phyloP scores from a whole-genome alignment of 1,140 invertebrate genomes.

The Callitettix versicolor region DNA sequence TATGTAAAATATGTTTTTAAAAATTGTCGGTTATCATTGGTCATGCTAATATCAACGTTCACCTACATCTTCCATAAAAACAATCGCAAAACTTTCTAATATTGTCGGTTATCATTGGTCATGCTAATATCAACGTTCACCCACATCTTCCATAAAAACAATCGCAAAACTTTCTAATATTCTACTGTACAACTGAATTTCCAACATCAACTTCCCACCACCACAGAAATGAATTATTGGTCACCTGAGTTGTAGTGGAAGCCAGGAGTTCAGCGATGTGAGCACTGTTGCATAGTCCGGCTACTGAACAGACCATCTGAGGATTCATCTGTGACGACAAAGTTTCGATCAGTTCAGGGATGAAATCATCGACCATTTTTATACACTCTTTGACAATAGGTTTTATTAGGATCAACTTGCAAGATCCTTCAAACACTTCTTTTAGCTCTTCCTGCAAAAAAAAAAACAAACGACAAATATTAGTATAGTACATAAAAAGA shows the following conservation, averaged over 20 bases:
- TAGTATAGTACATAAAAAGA: not conserved
- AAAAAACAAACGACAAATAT: conserved; percentile 8
- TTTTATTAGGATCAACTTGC: conserved; percentile 69
- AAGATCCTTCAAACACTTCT: conserved; percentile 81
- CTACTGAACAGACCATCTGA: conserved; percentile 65
- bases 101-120: too few species aligned
- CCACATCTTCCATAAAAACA: too few species aligned
- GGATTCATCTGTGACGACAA: conserved; percentile 43
- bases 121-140: too few species aligned
- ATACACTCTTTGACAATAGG: conserved; percentile 65
- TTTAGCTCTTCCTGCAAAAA: conserved; percentile 62
- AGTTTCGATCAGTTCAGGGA: conserved; percentile 75
- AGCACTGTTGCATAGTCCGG: conserved; percentile 75
- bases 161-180: too few species aligned
- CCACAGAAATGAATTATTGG: too few species aligned
- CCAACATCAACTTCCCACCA: too few species aligned
- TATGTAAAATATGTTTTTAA: too few species aligned
- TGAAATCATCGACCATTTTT: conserved; percentile 71
- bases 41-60: too few species aligned
- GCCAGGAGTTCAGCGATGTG: conserved; percentile 41
- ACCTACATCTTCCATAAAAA: too few species aligned
- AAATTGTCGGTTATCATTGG: too few species aligned
- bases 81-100: too few species aligned
- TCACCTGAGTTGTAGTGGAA: not conserved
- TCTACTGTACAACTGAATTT: too few species aligned